phyloP scores from a whole-genome alignment of 2,797 vertebrate genomes.

The Mormyrus proboscirostris region DNA sequence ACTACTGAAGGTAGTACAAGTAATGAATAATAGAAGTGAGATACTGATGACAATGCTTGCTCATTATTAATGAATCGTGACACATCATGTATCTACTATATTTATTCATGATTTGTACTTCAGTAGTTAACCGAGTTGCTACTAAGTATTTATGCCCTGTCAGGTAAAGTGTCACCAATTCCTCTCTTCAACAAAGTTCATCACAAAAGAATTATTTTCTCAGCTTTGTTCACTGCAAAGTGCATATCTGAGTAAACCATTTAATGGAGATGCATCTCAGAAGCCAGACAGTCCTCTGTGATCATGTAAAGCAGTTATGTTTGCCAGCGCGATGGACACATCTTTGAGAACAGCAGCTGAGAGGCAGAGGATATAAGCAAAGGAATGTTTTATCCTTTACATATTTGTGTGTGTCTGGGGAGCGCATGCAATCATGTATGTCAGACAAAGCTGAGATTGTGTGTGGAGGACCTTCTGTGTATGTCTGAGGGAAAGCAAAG shows the following conservation, averaged over 20 bases:
- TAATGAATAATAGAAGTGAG: background rate
- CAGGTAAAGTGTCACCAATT: background rate
- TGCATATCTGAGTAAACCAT: background rate
- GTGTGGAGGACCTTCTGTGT: background rate
- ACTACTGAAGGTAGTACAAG: background rate
- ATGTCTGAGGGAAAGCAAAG: background rate
- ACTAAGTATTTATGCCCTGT: background rate
- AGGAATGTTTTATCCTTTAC: background rate
- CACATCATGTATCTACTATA: background rate
- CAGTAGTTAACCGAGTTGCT: background rate
- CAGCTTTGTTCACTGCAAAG: background rate
- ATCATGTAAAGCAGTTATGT: constrained; percentile 2
- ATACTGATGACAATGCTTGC: background rate
- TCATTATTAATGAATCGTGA: background rate
- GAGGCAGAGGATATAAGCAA: background rate
- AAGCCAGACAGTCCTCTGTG: constrained; percentile 14
- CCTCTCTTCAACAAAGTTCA: background rate
- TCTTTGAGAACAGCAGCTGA: background rate
- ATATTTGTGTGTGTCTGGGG: background rate
- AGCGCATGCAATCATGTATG: background rate
- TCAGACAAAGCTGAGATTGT: background rate
- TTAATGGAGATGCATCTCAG: constrained; percentile 12
- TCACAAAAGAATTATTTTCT: background rate
- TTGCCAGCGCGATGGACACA: background rate
- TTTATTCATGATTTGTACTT: background rate